These are phyloP conservation scores for Drosophila varians DNA, from an alignment of 1,140 invertebrate genomes.

Conservation along the genomic window DNA sequence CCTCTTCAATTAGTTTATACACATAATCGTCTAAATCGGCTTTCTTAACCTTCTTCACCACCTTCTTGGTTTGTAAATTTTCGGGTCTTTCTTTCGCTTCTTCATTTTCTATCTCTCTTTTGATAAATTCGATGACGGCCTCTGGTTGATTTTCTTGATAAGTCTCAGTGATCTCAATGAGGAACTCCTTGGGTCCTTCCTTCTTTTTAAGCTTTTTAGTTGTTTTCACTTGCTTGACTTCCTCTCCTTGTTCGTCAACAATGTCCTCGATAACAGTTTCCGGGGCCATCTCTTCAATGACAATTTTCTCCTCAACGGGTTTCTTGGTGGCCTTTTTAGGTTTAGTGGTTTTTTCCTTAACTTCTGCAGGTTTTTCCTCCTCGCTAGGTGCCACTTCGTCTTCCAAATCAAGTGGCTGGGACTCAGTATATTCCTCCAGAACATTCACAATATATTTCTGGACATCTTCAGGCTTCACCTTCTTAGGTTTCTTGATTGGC, in stretches of 20 bases:
- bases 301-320: slow-evolving; percentile 59
- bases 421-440: slow-evolving; percentile 47
- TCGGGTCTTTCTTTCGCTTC: background rate
- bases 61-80: background rate
- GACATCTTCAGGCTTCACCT: slow-evolving; percentile 52
- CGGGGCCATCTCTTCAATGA: slow-evolving; percentile 79
- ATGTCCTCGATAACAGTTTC: slow-evolving; percentile 73
- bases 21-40: slow-evolving; percentile 69
- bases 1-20: slow-evolving; percentile 63
- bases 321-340: slow-evolving; percentile 53
- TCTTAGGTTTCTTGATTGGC: slow-evolving; percentile 52
- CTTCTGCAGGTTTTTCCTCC: slow-evolving; percentile 66
- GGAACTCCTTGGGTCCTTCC: slow-evolving; percentile 67
- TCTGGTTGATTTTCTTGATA: slow-evolving; percentile 79
- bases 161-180: slow-evolving; percentile 76
- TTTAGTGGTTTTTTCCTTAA: slow-evolving; percentile 76
- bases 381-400: slow-evolving; percentile 48
- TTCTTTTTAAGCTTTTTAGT: slow-evolving; percentile 78
- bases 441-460: slow-evolving; percentile 55
- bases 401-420: slow-evolving; percentile 5
- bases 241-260: slow-evolving; percentile 80
- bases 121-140: slow-evolving; percentile 64
- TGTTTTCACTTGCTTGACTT: slow-evolving; percentile 75
- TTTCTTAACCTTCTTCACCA: slow-evolving; percentile 58
- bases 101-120: slow-evolving; percentile 59